Conservation (phyloP, 2,888 invertebrate species). For the Archips crataeganus region DNA sequence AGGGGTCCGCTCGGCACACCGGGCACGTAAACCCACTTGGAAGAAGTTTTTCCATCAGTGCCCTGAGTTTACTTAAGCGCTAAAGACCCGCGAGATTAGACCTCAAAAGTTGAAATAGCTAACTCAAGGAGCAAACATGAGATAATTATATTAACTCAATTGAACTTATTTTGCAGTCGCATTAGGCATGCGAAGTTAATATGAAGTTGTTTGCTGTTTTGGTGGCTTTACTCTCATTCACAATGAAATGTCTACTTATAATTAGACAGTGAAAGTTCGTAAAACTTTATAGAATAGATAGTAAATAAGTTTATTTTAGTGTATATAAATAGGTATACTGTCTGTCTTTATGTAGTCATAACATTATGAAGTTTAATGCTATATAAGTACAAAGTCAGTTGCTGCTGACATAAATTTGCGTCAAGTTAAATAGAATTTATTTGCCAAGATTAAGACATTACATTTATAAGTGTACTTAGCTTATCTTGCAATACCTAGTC, state of each 20-base stretch:
- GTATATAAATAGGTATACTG: no score
- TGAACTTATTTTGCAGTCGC: neutral
- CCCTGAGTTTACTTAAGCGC: constrained; percentile 39
- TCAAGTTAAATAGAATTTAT: no score
- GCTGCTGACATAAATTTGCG: no score
- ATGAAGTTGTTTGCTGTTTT: neutral
- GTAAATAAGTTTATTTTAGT: no score
- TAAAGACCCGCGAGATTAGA: constrained; percentile 39
- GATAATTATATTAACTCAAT: constrained; percentile 21
- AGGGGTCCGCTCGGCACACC: constrained; percentile 27
- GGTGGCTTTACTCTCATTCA: neutral
- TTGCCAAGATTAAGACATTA: no score
- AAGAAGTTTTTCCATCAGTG: constrained; percentile 42
- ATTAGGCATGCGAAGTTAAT: neutral
- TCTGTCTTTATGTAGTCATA: no score
- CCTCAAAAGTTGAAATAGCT: constrained; percentile 40
- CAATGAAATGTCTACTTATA: neutral
- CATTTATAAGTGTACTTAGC: no score
- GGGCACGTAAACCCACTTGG: constrained; percentile 41
- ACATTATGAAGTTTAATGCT: no score
- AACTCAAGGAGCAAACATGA: constrained; percentile 15
- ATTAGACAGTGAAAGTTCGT: neutral
- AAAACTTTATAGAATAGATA: neutral
- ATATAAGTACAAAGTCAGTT: no score
- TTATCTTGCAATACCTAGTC: no score